Percentiles rank a stretch among this genome's conserved stretches.
Evolutionary conservation across 2,888 invertebrate genomes (phyloP).

Genomic region (Coelopa pilipes): DNA sequence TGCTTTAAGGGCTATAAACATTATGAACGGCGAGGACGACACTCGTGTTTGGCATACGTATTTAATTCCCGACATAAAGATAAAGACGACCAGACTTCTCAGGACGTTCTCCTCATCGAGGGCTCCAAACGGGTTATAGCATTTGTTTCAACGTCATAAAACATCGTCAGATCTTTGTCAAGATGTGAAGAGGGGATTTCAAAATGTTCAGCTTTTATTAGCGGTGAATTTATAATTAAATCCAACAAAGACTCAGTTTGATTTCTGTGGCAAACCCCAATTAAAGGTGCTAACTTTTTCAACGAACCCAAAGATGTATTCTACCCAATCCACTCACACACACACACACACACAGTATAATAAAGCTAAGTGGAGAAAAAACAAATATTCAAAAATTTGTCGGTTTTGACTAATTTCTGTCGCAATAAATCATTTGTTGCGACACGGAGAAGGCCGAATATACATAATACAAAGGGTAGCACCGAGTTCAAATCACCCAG

Average conservation of each 20-base stretch:
- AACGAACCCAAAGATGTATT: conserved; percentile 31
- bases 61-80: background rate
- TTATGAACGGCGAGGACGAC: background rate
- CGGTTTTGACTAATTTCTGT: conserved; percentile 22
- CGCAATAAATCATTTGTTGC: conserved; percentile 17
- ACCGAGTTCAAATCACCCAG: background rate
- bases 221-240: conserved; percentile 17
- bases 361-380: background rate
- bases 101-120: too few relatives aligned
- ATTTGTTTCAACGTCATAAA: conserved; percentile 7
- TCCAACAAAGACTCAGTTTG: background rate
- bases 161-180: conserved; percentile 22
- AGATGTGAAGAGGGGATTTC: background rate
- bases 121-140: background rate
- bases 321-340: background rate
- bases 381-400: background rate
- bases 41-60: conserved; percentile 35
- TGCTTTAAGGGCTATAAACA: conserved; percentile 28
- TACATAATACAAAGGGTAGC: background rate
- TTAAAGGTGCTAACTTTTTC: conserved; percentile 35
- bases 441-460: background rate
- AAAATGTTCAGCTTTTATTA: conserved; percentile 11
- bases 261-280: conserved; percentile 15
- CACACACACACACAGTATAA: background rate
- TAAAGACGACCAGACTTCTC: too few relatives aligned